A percentile compares a stretch with the other conserved stretches of the same genome.
Evolutionary conservation across 2,888 invertebrate species (phyloP).

Genomic region (Orchesellides sinensis): DNA sequence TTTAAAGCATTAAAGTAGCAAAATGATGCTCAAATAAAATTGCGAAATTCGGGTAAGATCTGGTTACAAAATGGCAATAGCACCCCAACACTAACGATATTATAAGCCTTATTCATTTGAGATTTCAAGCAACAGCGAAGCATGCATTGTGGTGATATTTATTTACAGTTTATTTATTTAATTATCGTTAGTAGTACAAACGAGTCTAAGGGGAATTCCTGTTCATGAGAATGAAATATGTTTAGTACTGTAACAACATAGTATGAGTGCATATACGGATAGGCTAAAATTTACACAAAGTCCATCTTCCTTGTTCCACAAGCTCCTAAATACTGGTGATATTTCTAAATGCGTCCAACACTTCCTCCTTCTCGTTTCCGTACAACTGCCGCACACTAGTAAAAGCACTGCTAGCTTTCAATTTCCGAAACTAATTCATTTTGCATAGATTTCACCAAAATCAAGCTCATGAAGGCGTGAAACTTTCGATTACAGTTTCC

Average conservation of each 20-base stretch:
- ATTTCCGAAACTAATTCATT: constrained; percentile 45
- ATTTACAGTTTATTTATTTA: too few relatives aligned
- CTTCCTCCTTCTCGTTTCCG: not conserved
- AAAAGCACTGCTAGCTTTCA: constrained; percentile 29
- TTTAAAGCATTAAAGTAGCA: too few relatives aligned
- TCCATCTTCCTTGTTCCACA: constrained; percentile 16
- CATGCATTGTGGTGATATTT: too few relatives aligned
- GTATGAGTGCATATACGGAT: too few relatives aligned
- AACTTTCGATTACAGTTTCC: constrained; percentile 75
- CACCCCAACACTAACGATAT: too few relatives aligned
- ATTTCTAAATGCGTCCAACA: not conserved
- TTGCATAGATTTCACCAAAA: constrained; percentile 60
- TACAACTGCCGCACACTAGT: not conserved
- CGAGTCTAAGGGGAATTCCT: constrained; percentile 32
- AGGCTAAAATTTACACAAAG: constrained; percentile 14
- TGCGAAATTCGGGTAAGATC: too few relatives aligned
- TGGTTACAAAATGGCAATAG: too few relatives aligned
- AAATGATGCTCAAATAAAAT: too few relatives aligned
- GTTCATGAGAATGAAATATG: constrained; percentile 9
- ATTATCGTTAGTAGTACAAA: constrained; percentile 17
- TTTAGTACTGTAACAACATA: too few relatives aligned
- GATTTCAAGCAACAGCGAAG: too few relatives aligned
- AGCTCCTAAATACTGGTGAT: constrained; percentile 12
- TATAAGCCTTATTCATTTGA: too few relatives aligned
- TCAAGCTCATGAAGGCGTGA: constrained; percentile 71